Percentiles rank a stretch among this genome's conserved stretches.
Evolutionary conservation across 2,888 invertebrate species (phyloP).

Genomic region (Acanthacorydalis orientalis): DNA sequence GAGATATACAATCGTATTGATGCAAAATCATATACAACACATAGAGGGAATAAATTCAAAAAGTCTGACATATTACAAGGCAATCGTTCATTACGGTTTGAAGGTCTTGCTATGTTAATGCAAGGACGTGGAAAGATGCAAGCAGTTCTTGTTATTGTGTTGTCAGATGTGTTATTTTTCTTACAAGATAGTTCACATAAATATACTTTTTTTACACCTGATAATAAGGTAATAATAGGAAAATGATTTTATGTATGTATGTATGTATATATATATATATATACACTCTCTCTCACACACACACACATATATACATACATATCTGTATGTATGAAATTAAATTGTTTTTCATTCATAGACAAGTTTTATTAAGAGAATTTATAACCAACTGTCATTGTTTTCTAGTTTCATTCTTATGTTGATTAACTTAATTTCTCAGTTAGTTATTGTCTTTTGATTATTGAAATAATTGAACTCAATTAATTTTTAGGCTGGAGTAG

Average conservation of each 20-base stretch:
- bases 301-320: no score
- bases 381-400: no score
- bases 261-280: neutral
- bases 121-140: conserved; percentile 83
- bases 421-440: neutral
- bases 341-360: no score
- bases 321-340: no score
- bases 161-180: conserved; percentile 85
- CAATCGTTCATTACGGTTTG: conserved; percentile 69
- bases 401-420: neutral
- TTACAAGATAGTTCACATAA: conserved; percentile 85
- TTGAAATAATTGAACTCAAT: neutral
- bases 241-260: conserved; percentile 2
- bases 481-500: conserved; percentile 63
- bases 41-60: conserved; percentile 76
- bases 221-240: conserved; percentile 58
- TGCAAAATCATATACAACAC: conserved; percentile 76
- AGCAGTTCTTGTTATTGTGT: conserved; percentile 71
- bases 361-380: no score
- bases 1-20: conserved; percentile 89
- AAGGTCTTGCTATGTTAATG: conserved; percentile 78
- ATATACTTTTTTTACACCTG: conserved; percentile 82
- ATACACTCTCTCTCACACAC: no score
- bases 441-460: neutral
- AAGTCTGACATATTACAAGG: conserved; percentile 79